Percentiles rank a stretch among this genome's conserved stretches.
These are phyloP conservation scores for Torymus aiolomorphi DNA, from an alignment of 2,888 invertebrate genomes.

Conservation along the genomic window DNA sequence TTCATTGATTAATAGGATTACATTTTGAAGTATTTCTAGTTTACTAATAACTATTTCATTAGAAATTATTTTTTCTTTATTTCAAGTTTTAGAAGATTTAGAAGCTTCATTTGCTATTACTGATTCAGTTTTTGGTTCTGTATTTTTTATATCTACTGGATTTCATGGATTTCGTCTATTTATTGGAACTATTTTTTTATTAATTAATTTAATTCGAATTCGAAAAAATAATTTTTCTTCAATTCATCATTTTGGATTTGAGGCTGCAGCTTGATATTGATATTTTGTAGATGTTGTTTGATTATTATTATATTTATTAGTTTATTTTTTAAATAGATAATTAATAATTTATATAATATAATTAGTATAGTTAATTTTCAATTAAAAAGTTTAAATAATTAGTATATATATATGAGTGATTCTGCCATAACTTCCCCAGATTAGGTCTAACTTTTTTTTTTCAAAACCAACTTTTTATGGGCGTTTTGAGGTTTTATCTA, in stretches of 20 bases:
- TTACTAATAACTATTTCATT: slow-evolving; percentile 62
- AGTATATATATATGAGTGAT: slow-evolving; percentile 72
- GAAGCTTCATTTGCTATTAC: slow-evolving; percentile 80
- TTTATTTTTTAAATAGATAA: too few species aligned
- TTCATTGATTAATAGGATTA: slow-evolving; percentile 71
- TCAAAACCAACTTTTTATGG: too few species aligned
- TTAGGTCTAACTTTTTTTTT: too few species aligned
- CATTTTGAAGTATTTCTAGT: too few species aligned
- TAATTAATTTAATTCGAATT: slow-evolving; percentile 72
- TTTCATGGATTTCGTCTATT: slow-evolving; percentile 79
- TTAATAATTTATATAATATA: slow-evolving; percentile 84
- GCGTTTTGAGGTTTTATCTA: too few species aligned
- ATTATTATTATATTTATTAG: too few species aligned
- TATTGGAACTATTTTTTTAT: slow-evolving; percentile 74
- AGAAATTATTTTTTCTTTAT: slow-evolving; percentile 81
- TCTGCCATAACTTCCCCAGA: too few species aligned
- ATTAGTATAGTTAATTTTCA: slow-evolving; percentile 78
- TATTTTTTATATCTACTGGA: slow-evolving; percentile 86
- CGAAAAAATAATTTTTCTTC: slow-evolving; percentile 44
- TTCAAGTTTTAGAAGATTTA: slow-evolving; percentile 84
- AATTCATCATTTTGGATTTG: slow-evolving; percentile 78
- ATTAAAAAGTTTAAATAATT: slow-evolving; percentile 84
- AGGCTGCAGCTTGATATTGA: too few species aligned
- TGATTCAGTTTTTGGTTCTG: slow-evolving; percentile 82
- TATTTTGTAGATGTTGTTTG: too few species aligned